Base-by-base conservation (phyloP, 2,113 vertebrate genomes). In the Scytalopus superciliaris region DNA sequence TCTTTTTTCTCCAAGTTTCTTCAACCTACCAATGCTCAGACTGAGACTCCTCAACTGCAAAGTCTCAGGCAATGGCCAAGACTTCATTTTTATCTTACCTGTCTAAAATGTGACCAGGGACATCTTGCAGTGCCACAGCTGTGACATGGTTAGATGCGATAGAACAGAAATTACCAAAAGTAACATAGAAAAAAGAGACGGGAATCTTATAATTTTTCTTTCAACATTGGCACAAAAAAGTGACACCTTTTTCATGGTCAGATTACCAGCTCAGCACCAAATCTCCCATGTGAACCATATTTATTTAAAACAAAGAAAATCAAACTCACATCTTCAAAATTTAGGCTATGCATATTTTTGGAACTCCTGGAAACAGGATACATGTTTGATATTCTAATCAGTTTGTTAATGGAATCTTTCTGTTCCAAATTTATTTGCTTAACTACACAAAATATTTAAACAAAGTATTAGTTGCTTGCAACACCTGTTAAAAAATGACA, bases 341-440 rank as follows among this genome's bases (percentile, higher is more conserved):
- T 63, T 45, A 69, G 67, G 57, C 70, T 83, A n/a, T 23, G 23
- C 31, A 33, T 84, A 55, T 88, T 76, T 70, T 59, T 92, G 19
- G 66, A 84, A 89, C 28, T 40, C 76, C 57, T 86, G 68, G 55
- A 86, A 89, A 81, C 14, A 47, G 72, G 42, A 66, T 83, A 52
- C 13, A n/a, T 57, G 49, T 93, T 95, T 94, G 85, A 91, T 96
- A 96, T 93, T 93, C n/a, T 86, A 87, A 96, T 95, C 40, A 57
- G 25, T 66, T 92, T 75, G 50, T 57, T 96, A 89, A 87, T 75
- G 14, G 78, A 92, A 70, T n/a, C 7, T 89, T 21, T 39, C 74
- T 75, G 39, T 62, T 89, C 66, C 47, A 94, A 94, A 77, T 42
- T 42, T 83, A 74, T 95, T 96, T 96, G 73, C 73, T 90, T 95